phyloP scores from a whole-genome alignment of 1,140 invertebrate genomes.

The Frieseomelitta varia region DNA sequence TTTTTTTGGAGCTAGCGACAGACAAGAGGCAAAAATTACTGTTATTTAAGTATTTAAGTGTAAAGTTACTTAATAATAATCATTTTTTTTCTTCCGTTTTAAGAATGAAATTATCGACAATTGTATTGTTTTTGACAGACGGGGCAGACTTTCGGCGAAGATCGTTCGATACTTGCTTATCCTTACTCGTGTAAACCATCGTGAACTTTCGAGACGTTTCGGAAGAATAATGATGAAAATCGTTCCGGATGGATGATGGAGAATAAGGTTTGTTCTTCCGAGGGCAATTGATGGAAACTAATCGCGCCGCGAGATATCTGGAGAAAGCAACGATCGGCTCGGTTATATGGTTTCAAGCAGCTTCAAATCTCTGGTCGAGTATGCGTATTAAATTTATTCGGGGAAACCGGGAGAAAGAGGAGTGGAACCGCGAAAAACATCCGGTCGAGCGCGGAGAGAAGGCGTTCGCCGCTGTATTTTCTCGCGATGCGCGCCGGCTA shows the following conservation, averaged over 20 bases:
- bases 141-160: too few relatives aligned
- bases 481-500: constrained; percentile 6
- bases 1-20: too few relatives aligned
- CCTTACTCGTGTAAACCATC: too few relatives aligned
- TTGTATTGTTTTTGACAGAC: too few relatives aligned
- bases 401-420: neutral
- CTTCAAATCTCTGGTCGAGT: neutral
- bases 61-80: too few relatives aligned
- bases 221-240: constrained; percentile 36
- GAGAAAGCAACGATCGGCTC: constrained; percentile 18
- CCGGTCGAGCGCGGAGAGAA: neutral
- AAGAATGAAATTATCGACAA: too few relatives aligned
- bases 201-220: too few relatives aligned
- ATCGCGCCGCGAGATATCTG: neutral
- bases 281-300: constrained; percentile 22
- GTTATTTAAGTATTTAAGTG: too few relatives aligned
- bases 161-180: too few relatives aligned
- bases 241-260: neutral
- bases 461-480: constrained; percentile 29
- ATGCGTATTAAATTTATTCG: constrained; percentile 42
- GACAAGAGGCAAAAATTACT: too few relatives aligned
- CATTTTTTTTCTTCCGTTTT: too few relatives aligned
- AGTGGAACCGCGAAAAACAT: neutral
- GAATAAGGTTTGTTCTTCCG: neutral
- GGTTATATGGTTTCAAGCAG: neutral